These are phyloP conservation scores for Plusia festucae DNA, from an alignment of 2,888 invertebrate genomes.

Conservation along the genomic window DNA sequence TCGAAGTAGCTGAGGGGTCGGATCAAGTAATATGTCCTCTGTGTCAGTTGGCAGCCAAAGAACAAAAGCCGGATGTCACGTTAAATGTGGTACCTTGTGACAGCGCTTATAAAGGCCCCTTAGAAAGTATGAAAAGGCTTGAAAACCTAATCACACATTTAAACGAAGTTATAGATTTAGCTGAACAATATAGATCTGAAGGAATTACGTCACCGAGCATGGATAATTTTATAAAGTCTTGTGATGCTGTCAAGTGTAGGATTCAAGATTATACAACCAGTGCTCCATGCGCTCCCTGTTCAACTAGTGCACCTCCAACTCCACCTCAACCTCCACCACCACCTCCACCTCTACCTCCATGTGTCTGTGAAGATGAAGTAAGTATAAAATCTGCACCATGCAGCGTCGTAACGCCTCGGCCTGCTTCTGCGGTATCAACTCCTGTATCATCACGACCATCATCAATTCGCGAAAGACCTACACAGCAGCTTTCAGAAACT, in stretches of 20 bases:
- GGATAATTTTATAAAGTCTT: conserved; percentile 55
- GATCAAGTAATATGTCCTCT: conserved; percentile 22
- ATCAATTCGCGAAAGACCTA: neutral
- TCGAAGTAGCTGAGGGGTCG: conserved; percentile 3
- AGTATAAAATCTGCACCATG: neutral
- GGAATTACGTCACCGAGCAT: conserved; percentile 45
- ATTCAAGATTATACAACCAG: conserved; percentile 40
- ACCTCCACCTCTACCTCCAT: neutral
- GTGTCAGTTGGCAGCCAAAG: conserved; percentile 25
- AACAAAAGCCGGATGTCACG: conserved; percentile 10
- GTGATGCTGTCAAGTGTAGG: conserved; percentile 51
- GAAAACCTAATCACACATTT: conserved; percentile 53
- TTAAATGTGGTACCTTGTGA: conserved; percentile 25
- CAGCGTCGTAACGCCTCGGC: neutral
- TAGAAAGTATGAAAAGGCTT: conserved; percentile 34
- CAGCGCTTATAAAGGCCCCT: conserved; percentile 24
- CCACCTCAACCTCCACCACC: neutral
- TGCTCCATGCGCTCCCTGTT: conserved; percentile 3
- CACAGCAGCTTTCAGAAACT: neutral
- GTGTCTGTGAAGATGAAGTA: neutral
- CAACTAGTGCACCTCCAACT: neutral
- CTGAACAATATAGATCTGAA: conserved; percentile 42
- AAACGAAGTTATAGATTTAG: conserved; percentile 54
- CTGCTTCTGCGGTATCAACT: neutral
- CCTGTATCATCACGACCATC: neutral